Conservation (phyloP, 2,113 vertebrate species). For the Pollimyrus isidori region DNA sequence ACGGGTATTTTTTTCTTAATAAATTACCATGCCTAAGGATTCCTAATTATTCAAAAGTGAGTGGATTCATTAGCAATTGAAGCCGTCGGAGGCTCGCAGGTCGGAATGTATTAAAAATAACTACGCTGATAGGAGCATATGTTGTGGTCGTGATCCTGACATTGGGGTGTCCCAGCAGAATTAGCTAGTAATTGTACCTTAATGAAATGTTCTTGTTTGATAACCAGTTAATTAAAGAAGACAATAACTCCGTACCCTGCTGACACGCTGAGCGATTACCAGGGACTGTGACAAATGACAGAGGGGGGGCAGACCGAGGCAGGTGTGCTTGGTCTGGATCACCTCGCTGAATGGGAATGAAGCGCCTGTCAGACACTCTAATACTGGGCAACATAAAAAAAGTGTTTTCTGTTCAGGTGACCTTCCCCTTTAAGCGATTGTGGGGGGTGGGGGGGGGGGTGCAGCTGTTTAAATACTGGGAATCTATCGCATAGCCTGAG, state of each 20-base stretch:
- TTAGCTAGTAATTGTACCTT: conserved; percentile 78
- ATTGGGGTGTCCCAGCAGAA: conserved; percentile 71
- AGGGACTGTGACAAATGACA: conserved; percentile 14
- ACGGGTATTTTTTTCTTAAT: conserved; percentile 66
- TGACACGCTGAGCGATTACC: conserved; percentile 61
- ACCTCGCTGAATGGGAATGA: not conserved
- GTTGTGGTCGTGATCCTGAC: conserved; percentile 69
- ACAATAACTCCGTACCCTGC: conserved; percentile 70
- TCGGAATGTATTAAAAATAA: conserved; percentile 64
- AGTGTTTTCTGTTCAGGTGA: not conserved
- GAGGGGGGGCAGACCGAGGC: not conserved
- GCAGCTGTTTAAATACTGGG: not conserved
- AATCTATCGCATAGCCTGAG: too few species aligned
- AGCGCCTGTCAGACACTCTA: not conserved
- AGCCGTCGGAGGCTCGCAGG: conserved; percentile 62
- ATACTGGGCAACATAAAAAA: not conserved
- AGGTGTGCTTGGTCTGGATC: conserved; percentile 7
- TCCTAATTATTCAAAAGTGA: conserved; percentile 79
- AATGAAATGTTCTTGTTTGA: conserved; percentile 92
- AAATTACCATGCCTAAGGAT: conserved; percentile 78
- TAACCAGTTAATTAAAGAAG: conserved; percentile 86
- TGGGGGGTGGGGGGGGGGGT: not conserved
- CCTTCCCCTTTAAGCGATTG: not conserved
- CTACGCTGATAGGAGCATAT: conserved; percentile 69
- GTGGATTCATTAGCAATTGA: conserved; percentile 79